These are phyloP conservation scores for Melanitta fusca DNA, from an alignment of 2,797 vertebrate genomes.

Conservation along the genomic window DNA sequence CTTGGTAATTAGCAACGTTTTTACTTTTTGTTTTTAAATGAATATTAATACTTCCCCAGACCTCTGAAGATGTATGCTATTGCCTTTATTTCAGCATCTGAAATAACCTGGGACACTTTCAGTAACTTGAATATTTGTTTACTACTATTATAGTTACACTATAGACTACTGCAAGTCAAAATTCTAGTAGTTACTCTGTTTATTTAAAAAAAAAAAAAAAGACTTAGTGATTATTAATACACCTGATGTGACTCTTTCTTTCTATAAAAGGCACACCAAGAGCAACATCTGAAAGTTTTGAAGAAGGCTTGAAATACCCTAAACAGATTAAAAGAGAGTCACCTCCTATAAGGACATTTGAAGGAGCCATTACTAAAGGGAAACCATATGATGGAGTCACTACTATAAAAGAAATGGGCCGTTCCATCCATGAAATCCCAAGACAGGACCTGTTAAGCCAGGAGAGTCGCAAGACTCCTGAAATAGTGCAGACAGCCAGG, in stretches of 20 bases:
- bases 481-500: constrained; percentile 83
- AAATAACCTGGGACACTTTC: neutral
- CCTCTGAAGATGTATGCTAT: neutral
- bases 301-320: constrained; percentile 92
- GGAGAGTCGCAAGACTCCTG: constrained; percentile 93
- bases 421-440: constrained; percentile 98
- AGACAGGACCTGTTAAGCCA: constrained; percentile 89
- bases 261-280: constrained; percentile 90
- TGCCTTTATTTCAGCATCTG: neutral
- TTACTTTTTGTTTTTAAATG: neutral
- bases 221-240: neutral
- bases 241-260: neutral
- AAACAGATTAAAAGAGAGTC: constrained; percentile 98
- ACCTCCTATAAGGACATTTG: constrained; percentile 92
- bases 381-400: constrained; percentile 96
- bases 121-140: neutral
- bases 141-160: neutral
- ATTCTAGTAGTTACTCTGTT: neutral
- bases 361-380: constrained; percentile 95
- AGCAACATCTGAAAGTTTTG: constrained; percentile 89
- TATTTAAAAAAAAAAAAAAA: neutral
- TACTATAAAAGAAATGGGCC: constrained; percentile 98
- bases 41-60: neutral
- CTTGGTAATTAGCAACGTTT: neutral
- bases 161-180: neutral